Percentiles rank a stretch among this genome's conserved stretches.
phyloP scores from a whole-genome alignment of 2,113 vertebrate genomes.

The Pandion haliaetus region DNA sequence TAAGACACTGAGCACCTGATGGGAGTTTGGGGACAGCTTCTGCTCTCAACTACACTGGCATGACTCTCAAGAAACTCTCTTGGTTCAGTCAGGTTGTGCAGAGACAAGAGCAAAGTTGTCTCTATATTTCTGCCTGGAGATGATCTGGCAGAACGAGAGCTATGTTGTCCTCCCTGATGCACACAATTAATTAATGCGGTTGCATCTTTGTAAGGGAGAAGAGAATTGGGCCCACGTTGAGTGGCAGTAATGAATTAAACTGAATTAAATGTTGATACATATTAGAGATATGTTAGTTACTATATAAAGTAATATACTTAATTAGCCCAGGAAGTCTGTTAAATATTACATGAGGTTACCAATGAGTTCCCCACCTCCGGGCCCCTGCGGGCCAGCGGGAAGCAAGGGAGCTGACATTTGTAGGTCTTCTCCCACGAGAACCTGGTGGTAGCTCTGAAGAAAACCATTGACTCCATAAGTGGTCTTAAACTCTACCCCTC shows the following conservation, averaged over 20 bases:
- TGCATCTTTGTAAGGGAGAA: not conserved
- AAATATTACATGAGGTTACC: slow-evolving; percentile 57
- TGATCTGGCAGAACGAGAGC: not conserved
- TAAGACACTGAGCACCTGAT: not conserved
- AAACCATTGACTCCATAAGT: not conserved
- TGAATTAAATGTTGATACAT: slow-evolving; percentile 39
- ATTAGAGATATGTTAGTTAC: slow-evolving; percentile 1
- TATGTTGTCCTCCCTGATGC: not conserved
- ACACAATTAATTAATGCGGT: not conserved
- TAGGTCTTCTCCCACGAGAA: not conserved
- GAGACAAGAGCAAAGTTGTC: not conserved
- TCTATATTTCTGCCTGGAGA: not conserved
- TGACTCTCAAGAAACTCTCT: not conserved
- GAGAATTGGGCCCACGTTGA: not conserved
- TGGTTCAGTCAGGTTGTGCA: not conserved
- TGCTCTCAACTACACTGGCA: not conserved
- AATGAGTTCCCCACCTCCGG: not conserved
- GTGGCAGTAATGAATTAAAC: not conserved
- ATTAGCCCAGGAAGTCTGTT: slow-evolving; percentile 53
- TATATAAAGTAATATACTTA: slow-evolving; percentile 55
- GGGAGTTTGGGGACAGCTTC: not conserved
- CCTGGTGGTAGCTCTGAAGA: not conserved
- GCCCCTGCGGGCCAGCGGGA: not conserved
- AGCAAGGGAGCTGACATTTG: slow-evolving; percentile 29
- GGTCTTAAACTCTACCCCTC: not conserved